Conservation (phyloP, 2,888 invertebrate genomes). For the Reticulitermes lucifugus region DNA sequence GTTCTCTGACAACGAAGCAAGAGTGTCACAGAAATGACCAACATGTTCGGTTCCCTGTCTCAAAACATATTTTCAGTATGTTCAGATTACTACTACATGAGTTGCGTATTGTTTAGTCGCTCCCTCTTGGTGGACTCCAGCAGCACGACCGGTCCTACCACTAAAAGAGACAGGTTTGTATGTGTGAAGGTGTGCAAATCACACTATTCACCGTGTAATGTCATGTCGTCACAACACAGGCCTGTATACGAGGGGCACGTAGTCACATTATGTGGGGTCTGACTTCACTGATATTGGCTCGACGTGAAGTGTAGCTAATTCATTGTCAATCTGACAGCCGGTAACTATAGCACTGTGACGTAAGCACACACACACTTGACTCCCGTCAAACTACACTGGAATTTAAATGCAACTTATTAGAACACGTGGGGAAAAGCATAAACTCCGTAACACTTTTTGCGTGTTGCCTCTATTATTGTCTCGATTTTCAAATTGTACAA, state of each 20-base stretch:
- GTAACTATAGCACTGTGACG: background rate
- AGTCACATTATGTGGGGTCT: background rate
- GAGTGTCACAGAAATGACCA: too few relatives aligned
- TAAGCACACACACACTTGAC: too few relatives aligned
- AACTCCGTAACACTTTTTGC: too few relatives aligned
- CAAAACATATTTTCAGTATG: background rate
- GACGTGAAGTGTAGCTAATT: background rate
- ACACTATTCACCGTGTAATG: constrained; percentile 17
- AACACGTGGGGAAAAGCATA: too few relatives aligned
- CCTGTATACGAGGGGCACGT: too few relatives aligned
- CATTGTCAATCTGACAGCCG: background rate
- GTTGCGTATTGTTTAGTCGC: background rate
- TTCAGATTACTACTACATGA: background rate
- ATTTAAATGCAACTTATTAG: too few relatives aligned
- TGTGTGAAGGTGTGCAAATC: constrained; percentile 15
- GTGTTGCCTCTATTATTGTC: too few relatives aligned
- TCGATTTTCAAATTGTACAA: too few relatives aligned
- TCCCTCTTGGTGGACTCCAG: background rate
- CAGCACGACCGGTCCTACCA: background rate
- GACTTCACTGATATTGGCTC: background rate
- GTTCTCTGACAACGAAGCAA: too few relatives aligned
- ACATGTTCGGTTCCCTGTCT: background rate
- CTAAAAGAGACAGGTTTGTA: background rate
- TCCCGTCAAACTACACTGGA: too few relatives aligned
- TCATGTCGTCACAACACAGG: background rate